A percentile compares a stretch with the other conserved stretches of the same genome.
phyloP scores from a whole-genome alignment of 2,888 invertebrate species.

The Chrysina gloriosa region DNA sequence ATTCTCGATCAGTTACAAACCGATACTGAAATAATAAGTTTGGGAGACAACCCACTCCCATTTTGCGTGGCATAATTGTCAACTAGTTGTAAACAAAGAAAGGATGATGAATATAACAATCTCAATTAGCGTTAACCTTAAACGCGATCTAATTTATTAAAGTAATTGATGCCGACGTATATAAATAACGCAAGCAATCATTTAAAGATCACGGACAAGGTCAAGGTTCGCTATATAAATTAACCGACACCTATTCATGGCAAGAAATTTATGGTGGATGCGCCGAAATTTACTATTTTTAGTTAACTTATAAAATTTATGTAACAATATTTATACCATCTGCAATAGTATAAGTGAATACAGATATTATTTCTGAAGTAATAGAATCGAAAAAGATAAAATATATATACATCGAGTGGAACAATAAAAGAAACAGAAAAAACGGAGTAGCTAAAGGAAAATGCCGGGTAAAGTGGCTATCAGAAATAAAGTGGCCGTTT shows the following conservation, averaged over 20 bases:
- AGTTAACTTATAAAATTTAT: too few relatives aligned
- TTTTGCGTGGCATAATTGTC: background rate
- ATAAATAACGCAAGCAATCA: background rate
- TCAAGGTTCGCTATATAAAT: background rate
- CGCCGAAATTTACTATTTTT: too few relatives aligned
- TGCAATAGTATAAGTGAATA: too few relatives aligned
- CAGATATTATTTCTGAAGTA: too few relatives aligned
- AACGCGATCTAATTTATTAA: background rate
- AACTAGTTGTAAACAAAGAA: background rate
- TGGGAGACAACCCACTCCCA: background rate
- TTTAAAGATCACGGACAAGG: background rate
- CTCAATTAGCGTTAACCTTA: background rate
- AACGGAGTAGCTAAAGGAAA: background rate
- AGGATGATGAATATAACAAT: background rate
- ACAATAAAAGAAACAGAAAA: background rate
- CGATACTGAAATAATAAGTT: background rate
- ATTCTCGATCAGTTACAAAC: background rate
- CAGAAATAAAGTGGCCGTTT: background rate
- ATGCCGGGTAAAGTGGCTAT: background rate
- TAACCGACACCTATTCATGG: background rate
- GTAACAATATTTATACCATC: too few relatives aligned
- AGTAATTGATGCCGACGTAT: background rate
- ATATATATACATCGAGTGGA: background rate
- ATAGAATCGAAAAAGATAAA: background rate
- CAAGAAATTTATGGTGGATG: background rate